Evolutionary conservation across 2,888 invertebrate genomes (phyloP), one percentile per base, ranked within the genome.

Genomic region (Apotomis turbidana): DNA sequence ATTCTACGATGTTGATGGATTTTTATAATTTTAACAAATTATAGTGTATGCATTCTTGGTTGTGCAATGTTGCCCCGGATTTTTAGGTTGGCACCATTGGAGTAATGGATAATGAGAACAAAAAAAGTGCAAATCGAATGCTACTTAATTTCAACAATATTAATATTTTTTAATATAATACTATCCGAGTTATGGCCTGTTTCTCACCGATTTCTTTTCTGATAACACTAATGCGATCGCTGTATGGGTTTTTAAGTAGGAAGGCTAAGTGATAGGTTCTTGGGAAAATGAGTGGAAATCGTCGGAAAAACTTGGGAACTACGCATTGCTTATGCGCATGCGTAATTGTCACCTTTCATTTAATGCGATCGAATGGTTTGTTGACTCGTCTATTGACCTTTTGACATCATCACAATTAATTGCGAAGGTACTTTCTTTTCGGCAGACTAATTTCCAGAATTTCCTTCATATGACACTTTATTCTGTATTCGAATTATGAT

Each of bases 301-400:
- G 70, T 74, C 74, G 75, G 79, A 87, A 89, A 88, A 89, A 88
- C 80, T 80, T 85, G 82, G 79, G 84, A 76, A 75, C 73, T 66
- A 76, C 76, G 77, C 80, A 79, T 78, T 79, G 74, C 75, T 80
- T 78, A 77, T 78, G 80, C 79, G 78, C 79, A 80, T 78, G 77
- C 71, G 75, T 83, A 85, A 85, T 87, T 81, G 79, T 78, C 79
- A 80, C 83, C 82, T 86, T 86, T 85, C 84, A 75, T 83, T 82
- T 83, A 79, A 81, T 78, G 76, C 78, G 75, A 80, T 80, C 79
- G 81, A 79, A 81, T 80, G 80, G 80, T 80, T 85, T 80, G 80
- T 82, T 80, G 79, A 74, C 77, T 80, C 78, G 76, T 79, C 67
- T 72, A 63, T 68, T 68, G 62, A 72, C 58, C 52, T 57, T 44